These are phyloP conservation scores for Sprattus sprattus DNA, from an alignment of 2,113 vertebrate species.

Conservation along the genomic window DNA sequence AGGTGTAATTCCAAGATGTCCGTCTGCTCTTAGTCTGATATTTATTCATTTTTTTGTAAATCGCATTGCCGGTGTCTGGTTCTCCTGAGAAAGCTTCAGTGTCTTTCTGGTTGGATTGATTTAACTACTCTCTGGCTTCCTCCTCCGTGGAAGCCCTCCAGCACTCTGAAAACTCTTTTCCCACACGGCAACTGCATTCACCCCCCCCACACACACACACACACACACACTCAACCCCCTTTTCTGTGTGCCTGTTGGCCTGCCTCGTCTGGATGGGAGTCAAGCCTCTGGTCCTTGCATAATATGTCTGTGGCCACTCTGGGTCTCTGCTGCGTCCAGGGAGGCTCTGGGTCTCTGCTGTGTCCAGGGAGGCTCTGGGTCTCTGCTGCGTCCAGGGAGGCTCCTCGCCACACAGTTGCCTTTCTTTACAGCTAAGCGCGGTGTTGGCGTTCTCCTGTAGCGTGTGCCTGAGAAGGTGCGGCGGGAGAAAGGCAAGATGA, in stretches of 20 bases:
- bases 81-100: not conserved
- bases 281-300: not conserved
- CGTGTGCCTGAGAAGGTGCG: not conserved
- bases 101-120: not conserved
- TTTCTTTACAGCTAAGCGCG: not conserved
- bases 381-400: not conserved
- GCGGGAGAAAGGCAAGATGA: not conserved
- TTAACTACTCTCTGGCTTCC: not conserved
- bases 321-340: not conserved
- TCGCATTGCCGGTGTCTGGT: not conserved
- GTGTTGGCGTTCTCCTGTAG: not conserved
- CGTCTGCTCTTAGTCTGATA: not conserved
- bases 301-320: not conserved
- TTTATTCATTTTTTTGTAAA: not conserved
- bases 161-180: not conserved
- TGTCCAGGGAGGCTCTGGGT: not conserved
- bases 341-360: not conserved
- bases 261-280: not conserved
- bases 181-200: not conserved
- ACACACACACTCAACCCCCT: too few relatives aligned
- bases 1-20: not conserved
- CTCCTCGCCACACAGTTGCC: not conserved
- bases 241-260: not conserved
- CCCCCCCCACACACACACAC: too few relatives aligned
- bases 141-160: not conserved